Evolutionary conservation across 92 coral and sea anemone genomes (phyloP), one percentile per base, ranked within the genome.

Genomic region (Plumapathes pennacea): DNA sequence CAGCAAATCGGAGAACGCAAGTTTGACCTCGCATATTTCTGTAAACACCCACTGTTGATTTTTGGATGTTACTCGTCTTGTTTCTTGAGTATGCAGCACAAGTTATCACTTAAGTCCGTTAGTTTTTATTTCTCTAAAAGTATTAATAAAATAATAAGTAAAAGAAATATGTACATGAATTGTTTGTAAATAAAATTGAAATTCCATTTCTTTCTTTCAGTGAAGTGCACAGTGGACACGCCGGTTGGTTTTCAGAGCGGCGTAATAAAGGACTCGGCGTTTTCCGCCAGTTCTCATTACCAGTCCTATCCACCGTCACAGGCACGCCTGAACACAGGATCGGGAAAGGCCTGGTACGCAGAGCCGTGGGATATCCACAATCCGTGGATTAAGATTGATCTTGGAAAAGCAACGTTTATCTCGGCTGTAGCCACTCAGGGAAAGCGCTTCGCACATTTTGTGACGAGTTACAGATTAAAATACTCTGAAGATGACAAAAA

Each of bases 331-430:
- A 38, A 40, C 13, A 0, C 23, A 26, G 50, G 64, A 22, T n/a
- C 11, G n/a, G 25, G 24, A 0, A 26, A 38, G 29, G 29, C 48
- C 49, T 57, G 50, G 50, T 57, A 57, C 25, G 64, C 64, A 10
- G 4, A 38, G 10, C 15, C 50, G 13, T 10, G 23, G 5, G 50
- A 57, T 10, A 4, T 0, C 6, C n/a, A 38, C 12, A n/a, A n/a
- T n/a, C 50, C 64, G 4, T 57, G 64, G 50, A 57, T 57, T 15
- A 47, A 57, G 43, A 50, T 57, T 23, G 64, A 57, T 26, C 64
- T 57, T n/a, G 64, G 22, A 26, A 57, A 38, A 50, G 34, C 10
- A 2, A 38, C 49, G 6, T 57, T 47, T 34, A 15, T 57, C 25
- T 38, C 25, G 29, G 64, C 29, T 13, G 64, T 57, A 17, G 64